Base-by-base conservation (phyloP, 2,797 vertebrate genomes). In the Mastacembelus armatus region DNA sequence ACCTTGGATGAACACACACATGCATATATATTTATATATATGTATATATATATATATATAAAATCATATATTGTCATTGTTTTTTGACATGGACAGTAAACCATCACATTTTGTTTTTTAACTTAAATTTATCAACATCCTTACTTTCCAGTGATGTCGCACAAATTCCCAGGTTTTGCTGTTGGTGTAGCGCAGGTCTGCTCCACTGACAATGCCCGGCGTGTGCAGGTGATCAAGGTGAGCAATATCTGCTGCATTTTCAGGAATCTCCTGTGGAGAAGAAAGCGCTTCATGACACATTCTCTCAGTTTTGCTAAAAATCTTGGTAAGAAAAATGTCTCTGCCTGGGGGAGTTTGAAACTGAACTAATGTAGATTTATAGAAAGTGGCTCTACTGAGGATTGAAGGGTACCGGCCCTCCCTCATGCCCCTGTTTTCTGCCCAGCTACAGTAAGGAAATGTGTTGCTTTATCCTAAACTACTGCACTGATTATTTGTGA, bases 61-160 rank as follows among this genome's bases (percentile, higher is more conserved):
- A 29, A 35, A 2, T 35, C 2, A 12, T 12, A 32, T 26, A 32
- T 8, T 32, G 30, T 8, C 8, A 10, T 32, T 1, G n/a, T n/a
- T 26, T 26, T 26, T 26, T 3, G 24, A 26, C 24, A 26, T 26
- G 24, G 24, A 26, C 26, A 3, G 26, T n/a, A n/a, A n/a, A 38
- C 7, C 14, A 15, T 16, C 15, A 2, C 12, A 5, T 15, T 35
- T 35, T 35, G 33, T 35, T 38, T n/a, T n/a, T n/a, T n/a, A n/a
- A n/a, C n/a, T n/a, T n/a, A n/a, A n/a, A n/a, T 8, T 4, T 12
- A 36, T 14, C 32, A 32, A 32, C 32, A 14, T 11, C 14, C 7
- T 22, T 27, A 96, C 96, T 92, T 96, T 93, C 96, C 96, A 96
- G 29, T 87, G 57, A 16, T 96, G 95, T 4, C 81, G 89, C 18